Conservation (phyloP, 1,140 invertebrate genomes). For the Drosophila yakuba region DNA sequence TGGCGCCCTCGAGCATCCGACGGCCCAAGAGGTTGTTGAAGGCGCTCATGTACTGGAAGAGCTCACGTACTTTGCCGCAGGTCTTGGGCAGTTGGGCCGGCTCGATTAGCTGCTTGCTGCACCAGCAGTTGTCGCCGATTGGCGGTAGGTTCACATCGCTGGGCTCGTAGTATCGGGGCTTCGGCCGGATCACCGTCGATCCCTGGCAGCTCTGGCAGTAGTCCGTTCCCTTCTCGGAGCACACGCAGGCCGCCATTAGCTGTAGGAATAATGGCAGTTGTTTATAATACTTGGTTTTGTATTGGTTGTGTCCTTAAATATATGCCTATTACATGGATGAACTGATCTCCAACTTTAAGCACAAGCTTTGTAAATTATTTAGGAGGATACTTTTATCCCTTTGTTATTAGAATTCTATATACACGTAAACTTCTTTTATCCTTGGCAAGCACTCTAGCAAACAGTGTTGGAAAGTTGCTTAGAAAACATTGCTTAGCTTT, state of each 20-base stretch:
- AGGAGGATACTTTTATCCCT: no score
- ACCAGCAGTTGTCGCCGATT: slow-evolving; percentile 79
- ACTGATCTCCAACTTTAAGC: no score
- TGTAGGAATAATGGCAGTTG: slow-evolving; percentile 14
- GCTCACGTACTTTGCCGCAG: slow-evolving; percentile 80
- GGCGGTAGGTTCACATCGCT: slow-evolving; percentile 64
- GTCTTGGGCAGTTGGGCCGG: slow-evolving; percentile 78
- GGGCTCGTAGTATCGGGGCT: slow-evolving; percentile 59
- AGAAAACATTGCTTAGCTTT: not conserved
- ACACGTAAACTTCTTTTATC: not conserved
- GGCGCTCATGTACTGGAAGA: slow-evolving; percentile 71
- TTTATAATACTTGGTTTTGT: not conserved
- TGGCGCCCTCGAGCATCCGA: slow-evolving; percentile 71
- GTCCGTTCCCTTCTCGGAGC: slow-evolving; percentile 83
- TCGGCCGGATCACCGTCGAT: slow-evolving; percentile 57
- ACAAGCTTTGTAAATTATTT: no score
- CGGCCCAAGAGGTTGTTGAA: slow-evolving; percentile 75
- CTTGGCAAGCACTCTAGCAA: not conserved
- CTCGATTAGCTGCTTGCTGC: slow-evolving; percentile 76
- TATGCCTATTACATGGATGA: no score
- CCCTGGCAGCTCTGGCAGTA: slow-evolving; percentile 67
- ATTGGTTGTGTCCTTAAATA: no score
- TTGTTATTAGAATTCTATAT: no score
- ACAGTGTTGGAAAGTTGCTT: not conserved
- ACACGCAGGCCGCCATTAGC: slow-evolving; percentile 70